A percentile compares a stretch with the other conserved stretches of the same genome.
Conservation (phyloP, 2,888 invertebrate genomes). For the Pogonocherus hispidulus region DNA sequence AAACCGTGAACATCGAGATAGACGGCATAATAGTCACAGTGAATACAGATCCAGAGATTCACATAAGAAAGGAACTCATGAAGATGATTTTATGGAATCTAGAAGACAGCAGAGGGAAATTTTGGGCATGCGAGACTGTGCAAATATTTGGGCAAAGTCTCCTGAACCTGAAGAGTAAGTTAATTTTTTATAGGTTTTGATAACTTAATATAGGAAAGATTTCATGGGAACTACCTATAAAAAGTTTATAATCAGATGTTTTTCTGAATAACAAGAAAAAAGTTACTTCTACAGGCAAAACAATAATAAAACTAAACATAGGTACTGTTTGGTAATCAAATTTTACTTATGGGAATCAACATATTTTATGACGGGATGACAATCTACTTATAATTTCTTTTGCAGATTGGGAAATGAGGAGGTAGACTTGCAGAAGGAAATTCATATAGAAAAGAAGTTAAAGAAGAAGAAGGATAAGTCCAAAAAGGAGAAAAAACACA, state of each 20-base stretch:
- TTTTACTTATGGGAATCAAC: neutral
- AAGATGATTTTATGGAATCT: constrained; percentile 79
- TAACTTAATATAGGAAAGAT: neutral
- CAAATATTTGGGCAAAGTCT: constrained; percentile 82
- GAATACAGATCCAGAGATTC: constrained; percentile 34
- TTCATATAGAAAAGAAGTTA: constrained; percentile 65
- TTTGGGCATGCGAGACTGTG: constrained; percentile 79
- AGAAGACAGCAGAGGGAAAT: constrained; percentile 81
- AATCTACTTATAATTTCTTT: constrained; percentile 46
- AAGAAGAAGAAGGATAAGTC: constrained; percentile 72
- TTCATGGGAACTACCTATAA: too few relatives aligned
- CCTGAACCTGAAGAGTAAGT: constrained; percentile 79
- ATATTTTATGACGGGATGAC: neutral
- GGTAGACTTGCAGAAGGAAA: constrained; percentile 42
- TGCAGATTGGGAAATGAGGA: constrained; percentile 65
- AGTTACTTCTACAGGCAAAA: too few relatives aligned
- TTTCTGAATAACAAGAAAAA: too few relatives aligned
- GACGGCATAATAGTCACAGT: constrained; percentile 36
- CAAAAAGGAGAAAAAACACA: constrained; percentile 72
- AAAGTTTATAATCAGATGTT: too few relatives aligned
- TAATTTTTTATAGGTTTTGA: neutral
- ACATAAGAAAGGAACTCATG: constrained; percentile 54
- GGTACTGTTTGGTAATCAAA: too few relatives aligned
- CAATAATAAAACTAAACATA: too few relatives aligned
- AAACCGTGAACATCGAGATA: constrained; percentile 17